Conservation (phyloP, 2,888 invertebrate species). For the Liodrosophila aerea region DNA sequence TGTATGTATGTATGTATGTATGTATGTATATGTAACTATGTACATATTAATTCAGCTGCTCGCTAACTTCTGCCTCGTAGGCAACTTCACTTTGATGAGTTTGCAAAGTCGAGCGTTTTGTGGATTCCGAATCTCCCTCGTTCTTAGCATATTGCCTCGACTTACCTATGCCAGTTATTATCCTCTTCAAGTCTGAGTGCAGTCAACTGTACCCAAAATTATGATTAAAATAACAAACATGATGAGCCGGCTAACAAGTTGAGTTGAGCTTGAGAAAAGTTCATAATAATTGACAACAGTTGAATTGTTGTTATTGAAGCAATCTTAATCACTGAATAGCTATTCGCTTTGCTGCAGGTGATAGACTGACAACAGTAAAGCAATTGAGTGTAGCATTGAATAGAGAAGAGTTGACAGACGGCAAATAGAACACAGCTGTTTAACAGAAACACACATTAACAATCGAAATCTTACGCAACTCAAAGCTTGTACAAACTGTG, state of each 20-base stretch:
- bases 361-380: too few species aligned
- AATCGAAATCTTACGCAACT: too few species aligned
- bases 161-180: background rate
- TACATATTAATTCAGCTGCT: constrained; percentile 7
- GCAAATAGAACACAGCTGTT: too few species aligned
- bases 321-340: too few species aligned
- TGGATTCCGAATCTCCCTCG: background rate
- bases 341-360: too few species aligned
- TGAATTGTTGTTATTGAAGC: background rate
- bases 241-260: constrained; percentile 42
- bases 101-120: constrained; percentile 51
- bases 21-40: constrained; percentile 1
- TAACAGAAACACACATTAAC: too few species aligned
- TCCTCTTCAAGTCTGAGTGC: constrained; percentile 15
- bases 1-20: too few species aligned
- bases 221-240: constrained; percentile 68
- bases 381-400: too few species aligned
- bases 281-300: background rate
- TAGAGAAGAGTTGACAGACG: too few species aligned
- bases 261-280: constrained; percentile 5
- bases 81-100: constrained; percentile 70
- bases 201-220: constrained; percentile 49
- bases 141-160: constrained; percentile 20
- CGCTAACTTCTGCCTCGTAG: constrained; percentile 21
- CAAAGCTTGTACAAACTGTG: too few species aligned